Conservation (phyloP, 2,797 vertebrate species). For the Hemitrygon akajei region DNA sequence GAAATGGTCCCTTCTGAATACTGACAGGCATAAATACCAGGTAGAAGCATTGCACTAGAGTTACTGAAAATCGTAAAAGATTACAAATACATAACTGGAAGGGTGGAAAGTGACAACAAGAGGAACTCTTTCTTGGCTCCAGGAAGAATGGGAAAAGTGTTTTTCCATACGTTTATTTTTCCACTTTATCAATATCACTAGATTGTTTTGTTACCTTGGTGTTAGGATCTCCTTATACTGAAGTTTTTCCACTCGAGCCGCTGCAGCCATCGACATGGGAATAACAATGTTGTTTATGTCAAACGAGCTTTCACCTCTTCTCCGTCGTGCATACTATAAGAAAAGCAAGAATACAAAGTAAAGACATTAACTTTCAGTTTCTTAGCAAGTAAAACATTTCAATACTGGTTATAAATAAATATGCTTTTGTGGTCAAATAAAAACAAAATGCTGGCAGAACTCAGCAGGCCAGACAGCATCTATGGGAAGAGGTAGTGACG, state of each 20-base stretch:
- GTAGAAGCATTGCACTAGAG: too few relatives aligned
- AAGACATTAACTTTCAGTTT: background rate
- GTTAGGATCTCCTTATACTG: slow-evolving; percentile 60
- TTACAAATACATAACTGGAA: too few relatives aligned
- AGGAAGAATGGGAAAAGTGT: background rate
- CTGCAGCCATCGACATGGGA: slow-evolving; percentile 54
- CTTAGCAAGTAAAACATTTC: background rate
- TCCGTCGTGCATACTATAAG: slow-evolving; percentile 48
- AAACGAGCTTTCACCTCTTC: slow-evolving; percentile 52
- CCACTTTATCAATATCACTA: background rate
- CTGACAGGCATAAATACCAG: too few relatives aligned
- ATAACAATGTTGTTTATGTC: slow-evolving; percentile 57
- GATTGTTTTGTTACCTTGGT: slow-evolving; percentile 50
- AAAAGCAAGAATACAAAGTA: background rate
- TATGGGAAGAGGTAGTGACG: too few relatives aligned
- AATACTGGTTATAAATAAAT: background rate
- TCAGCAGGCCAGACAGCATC: too few relatives aligned
- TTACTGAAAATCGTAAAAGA: too few relatives aligned
- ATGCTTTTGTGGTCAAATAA: background rate
- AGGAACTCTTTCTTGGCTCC: too few relatives aligned
- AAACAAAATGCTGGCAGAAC: too few relatives aligned
- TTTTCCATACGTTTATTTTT: background rate
- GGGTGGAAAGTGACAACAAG: too few relatives aligned
- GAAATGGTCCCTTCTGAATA: too few relatives aligned
- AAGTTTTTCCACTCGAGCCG: slow-evolving; percentile 52